Conservation (phyloP, 2,888 invertebrate genomes). For the Dilophus febrilis region DNA sequence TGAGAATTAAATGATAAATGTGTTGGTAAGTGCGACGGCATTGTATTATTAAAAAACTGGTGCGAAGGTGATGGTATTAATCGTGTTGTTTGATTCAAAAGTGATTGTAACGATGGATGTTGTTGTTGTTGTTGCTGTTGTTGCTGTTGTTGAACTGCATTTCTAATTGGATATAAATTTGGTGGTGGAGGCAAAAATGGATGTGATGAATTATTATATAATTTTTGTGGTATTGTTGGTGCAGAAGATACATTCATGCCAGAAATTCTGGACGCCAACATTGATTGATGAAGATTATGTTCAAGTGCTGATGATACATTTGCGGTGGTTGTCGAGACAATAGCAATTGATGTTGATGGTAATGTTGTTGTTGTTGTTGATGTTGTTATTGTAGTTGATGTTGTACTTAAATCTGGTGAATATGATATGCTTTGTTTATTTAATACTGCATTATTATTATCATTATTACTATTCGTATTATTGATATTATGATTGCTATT, state of each 20-base stretch:
- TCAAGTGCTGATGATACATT: no score
- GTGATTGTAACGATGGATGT: slow-evolving; percentile 22
- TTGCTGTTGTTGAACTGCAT: slow-evolving; percentile 11
- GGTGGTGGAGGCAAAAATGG: slow-evolving; percentile 5
- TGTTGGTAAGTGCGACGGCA: no score
- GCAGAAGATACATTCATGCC: no score
- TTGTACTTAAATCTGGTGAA: no score
- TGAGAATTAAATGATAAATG: slow-evolving; percentile 13
- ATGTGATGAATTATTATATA: slow-evolving; percentile 13
- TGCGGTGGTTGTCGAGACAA: no score
- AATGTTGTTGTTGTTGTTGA: no score
- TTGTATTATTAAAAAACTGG: no score
- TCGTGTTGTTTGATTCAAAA: slow-evolving; percentile 33
- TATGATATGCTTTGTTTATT: no score
- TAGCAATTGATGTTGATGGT: no score
- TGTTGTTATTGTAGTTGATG: slow-evolving; percentile 4
- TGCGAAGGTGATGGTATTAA: slow-evolving; percentile 9
- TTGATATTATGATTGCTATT: not conserved
- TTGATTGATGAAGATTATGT: no score
- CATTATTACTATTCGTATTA: not conserved
- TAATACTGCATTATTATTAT: slow-evolving; percentile 2
- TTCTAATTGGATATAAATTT: slow-evolving; percentile 7
- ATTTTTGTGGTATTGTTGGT: no score
- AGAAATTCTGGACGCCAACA: no score
- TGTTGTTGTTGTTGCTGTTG: slow-evolving; percentile 8